Evolutionary conservation across 2,888 invertebrate species (phyloP).

Genomic region (Tribolium freemani): DNA sequence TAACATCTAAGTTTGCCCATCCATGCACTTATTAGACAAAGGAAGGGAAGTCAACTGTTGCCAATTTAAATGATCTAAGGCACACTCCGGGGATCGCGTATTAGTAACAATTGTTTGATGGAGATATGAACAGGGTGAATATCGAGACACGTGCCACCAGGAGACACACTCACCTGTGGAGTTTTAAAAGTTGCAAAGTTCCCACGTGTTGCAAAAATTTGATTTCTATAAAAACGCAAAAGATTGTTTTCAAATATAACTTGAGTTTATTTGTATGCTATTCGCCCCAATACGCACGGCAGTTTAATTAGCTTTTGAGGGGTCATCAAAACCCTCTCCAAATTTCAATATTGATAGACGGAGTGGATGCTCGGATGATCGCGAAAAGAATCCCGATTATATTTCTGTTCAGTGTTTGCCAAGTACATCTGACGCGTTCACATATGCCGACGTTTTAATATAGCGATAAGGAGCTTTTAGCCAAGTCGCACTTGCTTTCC

Average conservation of each 20-base stretch:
- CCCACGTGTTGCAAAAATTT: slow-evolving; percentile 38
- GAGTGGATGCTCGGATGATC: slow-evolving; percentile 55
- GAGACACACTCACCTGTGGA: slow-evolving; percentile 45
- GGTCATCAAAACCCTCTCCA: slow-evolving; percentile 57
- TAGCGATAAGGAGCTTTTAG: neutral
- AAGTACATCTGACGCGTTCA: slow-evolving; percentile 57
- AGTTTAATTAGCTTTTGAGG: slow-evolving; percentile 42
- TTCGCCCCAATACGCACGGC: slow-evolving; percentile 14
- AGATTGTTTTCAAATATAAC: neutral
- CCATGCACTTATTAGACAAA: slow-evolving; percentile 20
- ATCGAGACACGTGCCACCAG: slow-evolving; percentile 39
- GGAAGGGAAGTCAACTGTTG: slow-evolving; percentile 43
- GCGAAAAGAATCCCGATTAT: slow-evolving; percentile 58
- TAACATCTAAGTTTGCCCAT: slow-evolving; percentile 3
- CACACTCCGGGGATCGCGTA: slow-evolving; percentile 37
- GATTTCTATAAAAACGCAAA: neutral
- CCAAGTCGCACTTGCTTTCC: too few species aligned
- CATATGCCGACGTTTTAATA: slow-evolving; percentile 26
- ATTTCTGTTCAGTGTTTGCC: slow-evolving; percentile 55
- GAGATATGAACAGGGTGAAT: slow-evolving; percentile 43
- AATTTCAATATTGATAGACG: slow-evolving; percentile 66
- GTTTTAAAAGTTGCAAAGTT: slow-evolving; percentile 25
- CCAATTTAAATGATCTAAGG: slow-evolving; percentile 36
- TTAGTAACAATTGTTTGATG: slow-evolving; percentile 45
- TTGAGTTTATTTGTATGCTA: slow-evolving; percentile 9